Base-by-base conservation (phyloP, 2,797 vertebrate genomes). In the Jordanella pulchra region DNA sequence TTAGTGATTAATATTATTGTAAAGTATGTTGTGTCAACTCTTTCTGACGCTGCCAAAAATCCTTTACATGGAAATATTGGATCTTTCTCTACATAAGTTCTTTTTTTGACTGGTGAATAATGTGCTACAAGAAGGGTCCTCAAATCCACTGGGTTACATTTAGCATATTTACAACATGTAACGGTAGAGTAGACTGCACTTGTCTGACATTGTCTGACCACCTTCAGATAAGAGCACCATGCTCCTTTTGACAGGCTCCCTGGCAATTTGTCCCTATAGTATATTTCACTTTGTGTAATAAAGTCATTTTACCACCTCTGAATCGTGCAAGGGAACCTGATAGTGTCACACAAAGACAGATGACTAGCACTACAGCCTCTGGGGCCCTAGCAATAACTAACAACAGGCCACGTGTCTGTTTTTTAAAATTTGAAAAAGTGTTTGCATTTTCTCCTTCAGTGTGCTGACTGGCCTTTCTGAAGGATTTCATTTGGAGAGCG, bases 301-400 rank as follows among this genome's bases (percentile, higher is more conserved):
- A 88, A 90, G 84, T 77, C 78, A 86, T 87, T 91, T 89, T 84
- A 84, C 81, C 84, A 82, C 82, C 86, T 45, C 76, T 81, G 76
- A 75, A 82, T 85, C 90, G 90, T 88, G 75, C 79, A 75, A 80
- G 48, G 72, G 71, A 85, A 84, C 73, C 84, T 74, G 87, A 91
- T 90, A 91, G 84, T 90, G 88, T 91, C 88, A 83, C 55, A 47
- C 68, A 73, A 84, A 92, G 92, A 91, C 80, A 66, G 87, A 91
- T 90, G 90, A 89, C 86, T 51, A 69, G 73, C 73, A 73, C 77
- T 69, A 68, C 70, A 81, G 89, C 84, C 87, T 61, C 63, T 81
- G 78, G 82, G 83, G 83, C 85, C 65, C 69, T 73, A 72, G 84
- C 87, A 87, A 86, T 92, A 85, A 90, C 87, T 90, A 88, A 86